Evolutionary conservation across 2,797 vertebrate genomes (phyloP), one percentile per base, ranked within the genome.

Genomic region (Sardinella longiceps): DNA sequence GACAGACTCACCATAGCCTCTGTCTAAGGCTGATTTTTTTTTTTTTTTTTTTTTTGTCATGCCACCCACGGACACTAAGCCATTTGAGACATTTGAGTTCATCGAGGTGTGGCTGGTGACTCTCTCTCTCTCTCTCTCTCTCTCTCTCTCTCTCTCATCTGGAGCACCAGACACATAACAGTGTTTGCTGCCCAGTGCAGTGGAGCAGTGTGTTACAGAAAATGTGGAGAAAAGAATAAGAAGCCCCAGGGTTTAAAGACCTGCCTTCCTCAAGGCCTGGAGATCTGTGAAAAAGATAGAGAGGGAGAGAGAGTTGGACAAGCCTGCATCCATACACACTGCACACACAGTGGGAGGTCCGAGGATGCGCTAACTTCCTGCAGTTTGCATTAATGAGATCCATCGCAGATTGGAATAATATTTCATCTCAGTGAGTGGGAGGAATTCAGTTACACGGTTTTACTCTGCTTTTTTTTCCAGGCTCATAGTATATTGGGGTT

Each of bases 351-450:
- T 14, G 70, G 18, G 70, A 23, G 33, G 37, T 4, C 5, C 9
- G 15, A 1, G 20, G 18, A 18, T 39, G 33, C 63, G 18, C 37
- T 39, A 18, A n/a, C 70, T 43, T 77, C 37, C 70, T 18, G 70
- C 70, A 43, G 70, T 77, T 77, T 77, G 37, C 70, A 77, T 77
- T 23, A 43, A 77, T 77, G 70, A 77, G 70, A 43, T 23, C 18
- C 14, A 77, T 77, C 33, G 5, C 70, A 77, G 37, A 20, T 39
- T 77, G 37, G 37, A 77, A 43, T 43, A 20, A 77, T 33, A 43
- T 20, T 77, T 43, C 33, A 20, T 77, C 70, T 23, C 5, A 77
- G 33, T 23, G 37, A 77, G 33, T 39, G 70, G 33, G 70, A 43
- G 70, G 5, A 20, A 43, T 77, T 39, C 20, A 9, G 43, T 77